These are phyloP conservation scores for Augiades crinisus DNA, from an alignment of 2,888 invertebrate genomes.

Conservation along the genomic window DNA sequence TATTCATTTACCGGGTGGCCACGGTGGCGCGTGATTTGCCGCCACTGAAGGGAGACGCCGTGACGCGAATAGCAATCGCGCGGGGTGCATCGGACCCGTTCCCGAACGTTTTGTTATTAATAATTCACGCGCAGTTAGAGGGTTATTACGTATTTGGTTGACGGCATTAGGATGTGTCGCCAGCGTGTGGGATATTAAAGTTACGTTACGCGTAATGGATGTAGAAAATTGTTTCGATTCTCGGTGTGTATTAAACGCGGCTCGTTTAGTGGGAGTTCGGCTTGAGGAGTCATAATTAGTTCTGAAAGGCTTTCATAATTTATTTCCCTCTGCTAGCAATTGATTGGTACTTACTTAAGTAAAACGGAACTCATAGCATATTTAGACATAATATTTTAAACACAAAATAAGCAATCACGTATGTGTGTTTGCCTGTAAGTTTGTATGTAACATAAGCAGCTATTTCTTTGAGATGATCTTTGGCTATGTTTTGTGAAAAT, in stretches of 20 bases:
- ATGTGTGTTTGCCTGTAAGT: too few species aligned
- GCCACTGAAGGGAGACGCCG: conserved; percentile 45
- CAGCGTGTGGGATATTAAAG: conserved; percentile 13
- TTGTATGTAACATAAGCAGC: too few species aligned
- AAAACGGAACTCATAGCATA: too few species aligned
- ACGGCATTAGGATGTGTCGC: conserved; percentile 4
- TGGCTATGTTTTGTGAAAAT: too few species aligned
- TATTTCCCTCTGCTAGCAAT: neutral
- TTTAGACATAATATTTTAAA: too few species aligned
- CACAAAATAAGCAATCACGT: too few species aligned
- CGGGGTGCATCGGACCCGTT: conserved; percentile 43
- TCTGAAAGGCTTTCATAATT: neutral
- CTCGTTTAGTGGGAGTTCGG: neutral
- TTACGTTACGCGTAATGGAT: neutral
- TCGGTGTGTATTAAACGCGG: neutral
- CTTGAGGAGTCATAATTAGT: neutral
- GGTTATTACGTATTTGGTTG: conserved; percentile 27
- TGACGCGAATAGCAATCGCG: conserved; percentile 59
- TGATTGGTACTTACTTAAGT: too few species aligned
- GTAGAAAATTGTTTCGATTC: conserved; percentile 1
- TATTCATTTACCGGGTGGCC: conserved; percentile 71
- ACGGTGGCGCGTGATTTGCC: conserved; percentile 62
- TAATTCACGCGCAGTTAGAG: conserved; percentile 34
- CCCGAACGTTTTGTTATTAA: conserved; percentile 60
- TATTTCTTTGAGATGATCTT: too few species aligned